phyloP scores from a whole-genome alignment of 2,888 invertebrate genomes.

The Heliconius cydno region DNA sequence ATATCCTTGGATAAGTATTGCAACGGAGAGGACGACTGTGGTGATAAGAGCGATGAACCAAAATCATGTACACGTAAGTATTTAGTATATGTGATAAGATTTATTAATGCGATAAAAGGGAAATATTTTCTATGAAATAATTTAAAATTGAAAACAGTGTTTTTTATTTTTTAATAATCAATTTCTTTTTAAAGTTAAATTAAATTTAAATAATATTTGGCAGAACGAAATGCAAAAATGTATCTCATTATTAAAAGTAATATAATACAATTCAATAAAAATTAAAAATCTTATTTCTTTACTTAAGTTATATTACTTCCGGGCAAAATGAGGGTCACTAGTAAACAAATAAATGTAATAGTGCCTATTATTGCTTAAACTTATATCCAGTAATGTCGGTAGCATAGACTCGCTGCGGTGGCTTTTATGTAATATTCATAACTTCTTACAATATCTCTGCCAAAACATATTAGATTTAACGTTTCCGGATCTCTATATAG shows the following conservation, averaged over 20 bases:
- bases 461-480: constrained; percentile 69
- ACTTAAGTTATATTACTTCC: background rate
- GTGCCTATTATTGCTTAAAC: constrained; percentile 1
- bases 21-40: constrained; percentile 90
- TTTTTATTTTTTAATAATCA: too few relatives aligned
- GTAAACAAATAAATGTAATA: background rate
- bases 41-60: constrained; percentile 90
- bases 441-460: constrained; percentile 59
- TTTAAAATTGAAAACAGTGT: too few relatives aligned
- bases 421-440: constrained; percentile 72
- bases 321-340: background rate
- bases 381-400: constrained; percentile 11
- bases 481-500: constrained; percentile 60
- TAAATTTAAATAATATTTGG: too few relatives aligned
- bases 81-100: too few relatives aligned
- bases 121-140: too few relatives aligned
- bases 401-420: constrained; percentile 43
- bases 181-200: too few relatives aligned
- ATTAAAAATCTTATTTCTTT: too few relatives aligned
- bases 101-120: too few relatives aligned
- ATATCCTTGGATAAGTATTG: constrained; percentile 89
- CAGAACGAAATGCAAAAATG: too few relatives aligned
- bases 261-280: too few relatives aligned
- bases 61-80: constrained; percentile 90
- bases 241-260: too few relatives aligned